Evolutionary conservation across 2,888 invertebrate species (phyloP).

Genomic region (Drosophila mimica): DNA sequence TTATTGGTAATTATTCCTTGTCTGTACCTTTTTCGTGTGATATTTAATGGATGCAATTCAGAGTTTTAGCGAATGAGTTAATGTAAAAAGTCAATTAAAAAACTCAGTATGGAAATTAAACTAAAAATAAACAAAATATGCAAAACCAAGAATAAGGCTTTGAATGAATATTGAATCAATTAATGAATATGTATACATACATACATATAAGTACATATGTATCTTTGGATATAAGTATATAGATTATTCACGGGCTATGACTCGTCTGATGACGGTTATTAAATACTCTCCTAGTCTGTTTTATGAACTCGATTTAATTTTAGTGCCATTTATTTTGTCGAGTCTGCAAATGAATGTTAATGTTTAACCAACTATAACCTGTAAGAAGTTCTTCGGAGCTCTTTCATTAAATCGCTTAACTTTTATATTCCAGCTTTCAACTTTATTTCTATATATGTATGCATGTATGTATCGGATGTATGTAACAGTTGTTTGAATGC

Average conservation of each 20-base stretch:
- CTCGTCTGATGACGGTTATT: conserved; percentile 24
- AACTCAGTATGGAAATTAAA: background rate
- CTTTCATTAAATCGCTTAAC: conserved; percentile 11
- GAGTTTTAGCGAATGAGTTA: background rate
- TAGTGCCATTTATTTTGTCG: background rate
- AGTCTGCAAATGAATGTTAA: conserved; percentile 5
- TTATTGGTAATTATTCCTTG: background rate
- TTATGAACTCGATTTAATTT: conserved; percentile 2
- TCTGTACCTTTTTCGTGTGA: too few species aligned
- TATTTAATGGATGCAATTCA: background rate
- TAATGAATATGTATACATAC: background rate
- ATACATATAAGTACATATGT: background rate
- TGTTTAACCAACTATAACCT: conserved; percentile 29
- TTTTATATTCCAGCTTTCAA: background rate
- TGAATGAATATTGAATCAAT: background rate
- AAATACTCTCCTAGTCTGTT: conserved; percentile 15
- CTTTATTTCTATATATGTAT: background rate
- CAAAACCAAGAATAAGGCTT: too few species aligned
- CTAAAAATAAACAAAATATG: background rate
- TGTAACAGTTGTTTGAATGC: conserved; percentile 35
- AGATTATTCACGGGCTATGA: conserved; percentile 31
- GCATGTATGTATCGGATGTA: background rate
- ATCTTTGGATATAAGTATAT: background rate
- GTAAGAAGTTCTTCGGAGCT: conserved; percentile 4
- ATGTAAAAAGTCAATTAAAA: background rate